Percentiles rank a stretch among this genome's conserved stretches.
These are phyloP conservation scores for Sturnira hondurensis DNA, from an alignment of 2,113 vertebrate species.

Conservation along the genomic window DNA sequence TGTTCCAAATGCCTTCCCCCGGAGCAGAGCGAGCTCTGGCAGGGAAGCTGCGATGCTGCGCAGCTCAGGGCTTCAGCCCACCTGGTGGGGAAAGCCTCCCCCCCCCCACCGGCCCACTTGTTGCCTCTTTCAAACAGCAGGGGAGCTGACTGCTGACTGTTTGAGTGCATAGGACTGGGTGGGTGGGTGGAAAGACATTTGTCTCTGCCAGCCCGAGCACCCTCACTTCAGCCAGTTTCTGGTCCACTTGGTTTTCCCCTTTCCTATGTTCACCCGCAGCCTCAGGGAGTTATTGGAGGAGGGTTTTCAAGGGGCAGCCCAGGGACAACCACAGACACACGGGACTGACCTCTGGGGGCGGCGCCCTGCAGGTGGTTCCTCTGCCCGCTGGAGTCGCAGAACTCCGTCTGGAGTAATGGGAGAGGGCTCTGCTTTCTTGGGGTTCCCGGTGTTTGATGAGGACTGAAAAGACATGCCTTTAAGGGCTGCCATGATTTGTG, in stretches of 20 bases:
- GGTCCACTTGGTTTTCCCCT: neutral
- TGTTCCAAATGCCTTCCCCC: conserved; percentile 10
- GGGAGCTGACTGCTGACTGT: neutral
- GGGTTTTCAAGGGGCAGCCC: neutral
- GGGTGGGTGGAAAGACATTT: neutral
- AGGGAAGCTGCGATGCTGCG: neutral
- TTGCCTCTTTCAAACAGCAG: neutral
- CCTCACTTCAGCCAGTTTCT: neutral
- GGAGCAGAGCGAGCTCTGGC: neutral
- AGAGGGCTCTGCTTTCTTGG: neutral
- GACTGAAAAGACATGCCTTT: neutral
- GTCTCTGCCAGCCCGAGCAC: neutral
- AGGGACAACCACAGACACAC: neutral
- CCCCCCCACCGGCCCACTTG: too few species aligned
- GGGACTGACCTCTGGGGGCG: neutral
- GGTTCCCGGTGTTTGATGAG: neutral
- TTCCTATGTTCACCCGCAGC: neutral
- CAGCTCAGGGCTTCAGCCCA: neutral
- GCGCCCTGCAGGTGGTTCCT: neutral
- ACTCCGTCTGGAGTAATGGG: neutral
- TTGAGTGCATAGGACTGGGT: fast-evolving
- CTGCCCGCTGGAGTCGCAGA: neutral
- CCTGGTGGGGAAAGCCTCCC: neutral
- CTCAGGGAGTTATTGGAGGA: neutral
- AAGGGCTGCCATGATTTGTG: neutral